Evolutionary conservation across 2,113 vertebrate species (phyloP), one percentile per base, ranked within the genome.

Genomic region (Hippocampus abdominalis): DNA sequence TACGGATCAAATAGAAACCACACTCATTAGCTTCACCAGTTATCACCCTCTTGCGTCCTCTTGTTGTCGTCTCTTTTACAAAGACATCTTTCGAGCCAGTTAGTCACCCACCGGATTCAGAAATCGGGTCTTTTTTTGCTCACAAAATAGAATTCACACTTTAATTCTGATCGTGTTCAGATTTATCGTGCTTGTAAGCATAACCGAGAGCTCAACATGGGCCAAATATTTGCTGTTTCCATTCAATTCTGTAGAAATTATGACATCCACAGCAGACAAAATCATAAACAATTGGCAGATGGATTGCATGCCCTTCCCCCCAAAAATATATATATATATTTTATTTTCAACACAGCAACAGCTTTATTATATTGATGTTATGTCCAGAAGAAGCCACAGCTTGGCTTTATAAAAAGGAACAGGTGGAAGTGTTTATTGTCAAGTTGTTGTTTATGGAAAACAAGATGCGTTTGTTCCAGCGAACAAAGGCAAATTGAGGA

Each of bases 1-100:
- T 5, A 46, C 12, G 49, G 83, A 73, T 89, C 82, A 62, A 56
- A 73, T 85, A 51, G 82, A 77, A 27, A 81, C 78, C 81, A 61
- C 79, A 78, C 72, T 66, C 74, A 79, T 81, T 64, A 82, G 69
- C 75, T 76, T 74, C 84, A 64, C 71, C 62, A 69, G 69, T 56
- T 54, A n/a, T 25, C 62, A 64, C 68, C 44, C 65, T 83, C 66
- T 78, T n/a, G 8, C 48, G 2, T 49, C 18, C 51, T n/a, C 51
- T 53, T 3, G 9, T 18, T 53, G 53, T 56, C n/a, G 53, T 25
- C 53, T 56, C n/a, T 56, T 56, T n/a, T 56, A 36, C 32, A 56
- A 56, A 12, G 4, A 11, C 53, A 25, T 56, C 8, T 53, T 53
- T 48, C 4, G 46, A 51, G 48, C 48, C 1, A 21, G 48, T 20